phyloP scores from a whole-genome alignment of 1,140 invertebrate species.

The Apolygus lucorum region DNA sequence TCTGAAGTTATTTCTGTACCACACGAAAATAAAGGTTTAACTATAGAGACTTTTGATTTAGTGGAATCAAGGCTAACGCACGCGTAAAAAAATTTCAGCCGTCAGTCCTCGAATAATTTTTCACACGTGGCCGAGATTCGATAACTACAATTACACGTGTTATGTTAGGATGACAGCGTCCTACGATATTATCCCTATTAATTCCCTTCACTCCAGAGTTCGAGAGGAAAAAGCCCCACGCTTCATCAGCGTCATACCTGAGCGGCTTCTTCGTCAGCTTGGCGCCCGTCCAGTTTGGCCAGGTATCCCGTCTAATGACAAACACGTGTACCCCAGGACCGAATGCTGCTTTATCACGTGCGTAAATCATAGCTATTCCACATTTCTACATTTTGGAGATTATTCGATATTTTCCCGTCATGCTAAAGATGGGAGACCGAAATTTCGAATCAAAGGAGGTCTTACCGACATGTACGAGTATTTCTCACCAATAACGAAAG shows the following conservation, averaged over 20 bases:
- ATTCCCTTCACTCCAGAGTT: background rate
- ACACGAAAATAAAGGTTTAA: too few relatives aligned
- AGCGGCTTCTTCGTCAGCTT: background rate
- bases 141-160: background rate
- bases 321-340: constrained; percentile 2
- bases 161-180: background rate
- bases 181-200: background rate
- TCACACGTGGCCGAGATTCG: background rate
- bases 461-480: too few relatives aligned
- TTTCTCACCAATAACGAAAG: too few relatives aligned
- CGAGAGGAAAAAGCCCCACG: background rate
- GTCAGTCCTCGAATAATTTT: background rate
- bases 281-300: background rate
- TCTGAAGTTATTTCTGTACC: too few relatives aligned
- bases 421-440: too few relatives aligned
- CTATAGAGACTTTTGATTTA: too few relatives aligned
- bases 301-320: constrained; percentile 5
- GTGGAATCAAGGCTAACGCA: too few relatives aligned
- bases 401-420: too few relatives aligned
- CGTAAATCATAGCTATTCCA: background rate
- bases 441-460: too few relatives aligned
- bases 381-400: too few relatives aligned
- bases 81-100: too few relatives aligned
- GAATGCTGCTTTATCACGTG: background rate
- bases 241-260: constrained; percentile 8